Percentiles rank a stretch among this genome's conserved stretches.
phyloP scores from a whole-genome alignment of 2,797 vertebrate genomes.

The Danio choprae region DNA sequence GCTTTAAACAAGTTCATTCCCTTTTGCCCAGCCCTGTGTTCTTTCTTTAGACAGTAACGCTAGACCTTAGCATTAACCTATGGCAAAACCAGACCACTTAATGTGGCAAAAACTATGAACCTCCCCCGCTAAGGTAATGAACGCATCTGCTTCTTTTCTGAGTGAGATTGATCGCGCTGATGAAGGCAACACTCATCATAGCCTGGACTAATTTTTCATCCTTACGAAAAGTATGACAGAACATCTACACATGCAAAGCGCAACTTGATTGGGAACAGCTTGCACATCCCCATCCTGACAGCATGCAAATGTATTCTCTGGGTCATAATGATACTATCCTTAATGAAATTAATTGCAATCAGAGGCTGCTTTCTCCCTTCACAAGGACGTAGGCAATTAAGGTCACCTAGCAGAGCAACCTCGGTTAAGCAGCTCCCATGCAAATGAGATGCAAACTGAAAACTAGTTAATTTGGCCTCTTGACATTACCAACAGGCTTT shows the following conservation, averaged over 20 bases:
- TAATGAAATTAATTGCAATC: constrained; percentile 69
- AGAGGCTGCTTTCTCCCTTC: constrained; percentile 55
- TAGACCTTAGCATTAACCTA: constrained; percentile 42
- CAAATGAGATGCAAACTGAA: constrained; percentile 83
- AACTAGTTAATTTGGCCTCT: constrained; percentile 83
- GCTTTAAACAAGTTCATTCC: not conserved
- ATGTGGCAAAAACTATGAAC: constrained; percentile 36
- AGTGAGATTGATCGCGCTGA: constrained; percentile 64
- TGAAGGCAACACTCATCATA: constrained; percentile 59
- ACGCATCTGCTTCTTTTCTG: constrained; percentile 54
- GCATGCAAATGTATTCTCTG: constrained; percentile 64
- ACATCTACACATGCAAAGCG: constrained; percentile 53
- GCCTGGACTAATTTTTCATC: constrained; percentile 64
- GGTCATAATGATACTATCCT: constrained; percentile 63
- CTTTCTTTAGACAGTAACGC: constrained; percentile 13
- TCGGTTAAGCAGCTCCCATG: constrained; percentile 77
- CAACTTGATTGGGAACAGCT: constrained; percentile 65
- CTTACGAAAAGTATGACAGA: constrained; percentile 63
- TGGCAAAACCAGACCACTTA: constrained; percentile 31
- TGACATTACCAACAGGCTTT: constrained; percentile 80
- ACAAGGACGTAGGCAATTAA: constrained; percentile 67
- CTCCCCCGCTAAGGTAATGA: constrained; percentile 46
- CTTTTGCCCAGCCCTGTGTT: not conserved
- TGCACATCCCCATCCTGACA: constrained; percentile 57
- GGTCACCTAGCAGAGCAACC: constrained; percentile 79